A percentile compares a stretch with the other conserved stretches of the same genome.
phyloP scores from a whole-genome alignment of 2,888 invertebrate genomes.

The Caenorhabditis virilis region DNA sequence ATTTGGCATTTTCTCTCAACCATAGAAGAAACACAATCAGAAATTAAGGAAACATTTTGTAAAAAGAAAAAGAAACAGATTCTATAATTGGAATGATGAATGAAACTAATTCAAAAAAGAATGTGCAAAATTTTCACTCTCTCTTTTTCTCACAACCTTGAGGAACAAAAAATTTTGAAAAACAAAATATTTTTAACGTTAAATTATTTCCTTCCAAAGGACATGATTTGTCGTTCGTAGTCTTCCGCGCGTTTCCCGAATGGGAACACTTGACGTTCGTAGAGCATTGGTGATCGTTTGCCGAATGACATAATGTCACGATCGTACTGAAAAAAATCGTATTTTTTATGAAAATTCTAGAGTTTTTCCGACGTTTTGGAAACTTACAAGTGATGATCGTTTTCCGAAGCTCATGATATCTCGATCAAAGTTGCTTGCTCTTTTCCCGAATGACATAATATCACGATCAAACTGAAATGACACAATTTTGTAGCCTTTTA shows the following conservation, averaged over 20 bases:
- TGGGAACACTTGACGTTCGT: slow-evolving; percentile 41
- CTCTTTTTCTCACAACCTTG: too few species aligned
- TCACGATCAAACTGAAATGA: slow-evolving; percentile 9
- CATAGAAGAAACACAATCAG: too few species aligned
- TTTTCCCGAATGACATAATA: slow-evolving; percentile 18
- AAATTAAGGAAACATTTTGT: too few species aligned
- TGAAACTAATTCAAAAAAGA: too few species aligned
- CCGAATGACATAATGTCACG: slow-evolving; percentile 47
- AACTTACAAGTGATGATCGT: neutral
- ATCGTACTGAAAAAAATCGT: slow-evolving; percentile 28
- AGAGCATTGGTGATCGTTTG: slow-evolving; percentile 28
- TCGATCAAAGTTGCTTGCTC: slow-evolving; percentile 16
- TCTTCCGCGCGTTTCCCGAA: slow-evolving; percentile 48
- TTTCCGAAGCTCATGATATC: slow-evolving; percentile 27
- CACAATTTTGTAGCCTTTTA: neutral
- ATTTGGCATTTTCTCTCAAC: too few species aligned
- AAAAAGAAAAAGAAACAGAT: too few species aligned
- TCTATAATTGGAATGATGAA: too few species aligned
- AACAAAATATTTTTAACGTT: too few species aligned
- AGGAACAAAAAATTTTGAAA: too few species aligned
- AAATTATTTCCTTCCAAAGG: slow-evolving; percentile 31
- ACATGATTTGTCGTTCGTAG: slow-evolving; percentile 41
- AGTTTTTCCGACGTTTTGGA: slow-evolving; percentile 7
- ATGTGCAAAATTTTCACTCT: too few species aligned
- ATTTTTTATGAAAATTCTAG: slow-evolving; percentile 2